Evolutionary conservation across 1,140 invertebrate species (phyloP).

Genomic region (Anastrepha ludens): DNA sequence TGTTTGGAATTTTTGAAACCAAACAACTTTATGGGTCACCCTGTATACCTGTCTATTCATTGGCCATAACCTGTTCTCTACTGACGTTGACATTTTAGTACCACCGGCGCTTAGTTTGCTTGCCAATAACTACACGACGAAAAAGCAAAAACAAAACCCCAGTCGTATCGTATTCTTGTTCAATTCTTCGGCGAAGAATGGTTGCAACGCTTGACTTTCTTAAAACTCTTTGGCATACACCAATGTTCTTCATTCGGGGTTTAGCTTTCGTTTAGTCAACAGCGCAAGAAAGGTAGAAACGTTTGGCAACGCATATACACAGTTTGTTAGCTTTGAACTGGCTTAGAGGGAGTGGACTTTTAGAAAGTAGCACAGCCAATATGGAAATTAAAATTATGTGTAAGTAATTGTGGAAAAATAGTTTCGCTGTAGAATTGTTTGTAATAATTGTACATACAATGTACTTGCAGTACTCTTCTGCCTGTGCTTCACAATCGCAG

Average conservation of each 20-base stretch:
- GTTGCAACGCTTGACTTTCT: constrained; percentile 25
- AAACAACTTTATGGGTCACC: too few species aligned
- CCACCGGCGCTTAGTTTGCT: neutral
- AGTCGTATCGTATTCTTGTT: neutral
- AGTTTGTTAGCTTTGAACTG: neutral
- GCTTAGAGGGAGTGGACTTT: constrained; percentile 21
- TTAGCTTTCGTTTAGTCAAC: constrained; percentile 25
- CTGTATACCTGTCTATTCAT: neutral
- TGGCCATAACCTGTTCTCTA: constrained; percentile 9
- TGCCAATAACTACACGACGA: neutral
- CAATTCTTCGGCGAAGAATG: constrained; percentile 12
- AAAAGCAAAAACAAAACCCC: neutral
- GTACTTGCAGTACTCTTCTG: constrained; percentile 16
- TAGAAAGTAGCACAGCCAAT: constrained; percentile 37
- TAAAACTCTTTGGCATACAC: constrained; percentile 30
- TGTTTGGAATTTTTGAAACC: too few species aligned
- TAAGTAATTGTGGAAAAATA: constrained; percentile 3
- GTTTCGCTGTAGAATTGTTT: neutral
- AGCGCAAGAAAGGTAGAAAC: neutral
- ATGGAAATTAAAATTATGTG: constrained; percentile 26
- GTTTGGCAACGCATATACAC: neutral
- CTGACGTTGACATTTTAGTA: neutral
- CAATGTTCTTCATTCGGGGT: constrained; percentile 34
- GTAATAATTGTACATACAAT: neutral
- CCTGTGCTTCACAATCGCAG: neutral